Base-by-base conservation (phyloP, 2,113 vertebrate genomes). In the Callospermophilus lateralis region DNA sequence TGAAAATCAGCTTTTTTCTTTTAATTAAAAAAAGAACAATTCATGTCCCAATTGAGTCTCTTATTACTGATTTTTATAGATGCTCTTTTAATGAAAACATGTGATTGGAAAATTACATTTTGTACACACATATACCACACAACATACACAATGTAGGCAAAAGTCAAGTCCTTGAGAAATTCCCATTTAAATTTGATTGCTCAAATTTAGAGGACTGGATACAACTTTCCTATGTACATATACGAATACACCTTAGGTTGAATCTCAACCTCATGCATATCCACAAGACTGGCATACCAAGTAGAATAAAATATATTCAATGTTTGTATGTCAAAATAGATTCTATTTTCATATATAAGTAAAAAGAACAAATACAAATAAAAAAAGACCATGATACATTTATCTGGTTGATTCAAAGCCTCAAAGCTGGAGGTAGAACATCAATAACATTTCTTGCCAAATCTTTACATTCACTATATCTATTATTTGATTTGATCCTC, bases 401-500 rank as follows among this genome's bases (percentile, higher is more conserved):
- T 96, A 5, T 87, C 28, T 84, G 51, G 22, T 81, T 88, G 76
- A 89, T 80, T 92, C 78, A 45, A 28, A 91, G 24, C 11, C 68
- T 84, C 51, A 48, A 73, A 89, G n/a, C 63, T 37, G 15, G 42
- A 12, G 19, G 0, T 86, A 83, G 45, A 20, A 89, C 37, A 16
- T 84, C 34, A 58, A 34, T 70, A 51, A 76, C 32, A 65, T 48
- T 85, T 80, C 3, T 93, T 94, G 37, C 24, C 22, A 90, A 89
- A 95, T 37, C 7, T 97, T 90, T 90, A 28, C 79, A 81, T 55
- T 32, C 84, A 81, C 48, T 13, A 30, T 28, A 79, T 78, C 13
- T 61, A 8, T 89, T 37, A 26, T 95, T 96, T 93, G 58, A 70
- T 90, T 95, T 72, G 61, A 53, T 83, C 19, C 45, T 94, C 39